Evolutionary conservation across 2,888 invertebrate genomes (phyloP).

Genomic region (Azorinus chamasolen): DNA sequence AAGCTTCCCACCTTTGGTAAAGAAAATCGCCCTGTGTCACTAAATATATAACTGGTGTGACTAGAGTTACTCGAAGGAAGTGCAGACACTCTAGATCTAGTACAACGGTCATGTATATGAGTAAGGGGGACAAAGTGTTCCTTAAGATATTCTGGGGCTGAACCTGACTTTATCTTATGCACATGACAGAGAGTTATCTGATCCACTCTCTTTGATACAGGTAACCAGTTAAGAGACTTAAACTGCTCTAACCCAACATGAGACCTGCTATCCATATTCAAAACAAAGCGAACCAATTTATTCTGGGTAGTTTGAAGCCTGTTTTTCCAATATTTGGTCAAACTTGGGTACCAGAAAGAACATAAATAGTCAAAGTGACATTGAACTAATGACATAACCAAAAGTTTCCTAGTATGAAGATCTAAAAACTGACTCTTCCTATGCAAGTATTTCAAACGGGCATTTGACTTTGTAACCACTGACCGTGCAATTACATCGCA

Average conservation of each 20-base stretch:
- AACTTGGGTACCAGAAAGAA: slow-evolving; percentile 25
- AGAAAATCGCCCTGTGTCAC: no score
- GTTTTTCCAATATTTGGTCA: slow-evolving; percentile 1
- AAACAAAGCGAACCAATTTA: slow-evolving; percentile 31
- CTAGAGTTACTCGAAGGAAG: no score
- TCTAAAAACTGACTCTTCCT: slow-evolving; percentile 1
- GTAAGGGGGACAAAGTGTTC: background rate
- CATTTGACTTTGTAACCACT: background rate
- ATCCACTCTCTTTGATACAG: slow-evolving; percentile 1
- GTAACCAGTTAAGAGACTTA: slow-evolving; percentile 8
- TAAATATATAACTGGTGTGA: no score
- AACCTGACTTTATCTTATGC: slow-evolving; percentile 3
- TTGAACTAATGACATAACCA: slow-evolving; percentile 18
- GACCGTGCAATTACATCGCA: background rate
- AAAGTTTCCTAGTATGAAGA: slow-evolving; percentile 2
- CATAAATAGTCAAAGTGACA: slow-evolving; percentile 38
- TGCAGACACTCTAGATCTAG: no score
- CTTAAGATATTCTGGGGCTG: background rate
- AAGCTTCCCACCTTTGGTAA: no score
- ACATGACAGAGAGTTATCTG: slow-evolving; percentile 6
- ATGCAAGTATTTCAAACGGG: slow-evolving; percentile 7
- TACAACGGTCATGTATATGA: no score
- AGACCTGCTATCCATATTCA: background rate
- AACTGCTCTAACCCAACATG: background rate
- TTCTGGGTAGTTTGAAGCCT: slow-evolving; percentile 28